Base-by-base conservation (phyloP, 1,140 invertebrate species). In the Drosophila santomea region DNA sequence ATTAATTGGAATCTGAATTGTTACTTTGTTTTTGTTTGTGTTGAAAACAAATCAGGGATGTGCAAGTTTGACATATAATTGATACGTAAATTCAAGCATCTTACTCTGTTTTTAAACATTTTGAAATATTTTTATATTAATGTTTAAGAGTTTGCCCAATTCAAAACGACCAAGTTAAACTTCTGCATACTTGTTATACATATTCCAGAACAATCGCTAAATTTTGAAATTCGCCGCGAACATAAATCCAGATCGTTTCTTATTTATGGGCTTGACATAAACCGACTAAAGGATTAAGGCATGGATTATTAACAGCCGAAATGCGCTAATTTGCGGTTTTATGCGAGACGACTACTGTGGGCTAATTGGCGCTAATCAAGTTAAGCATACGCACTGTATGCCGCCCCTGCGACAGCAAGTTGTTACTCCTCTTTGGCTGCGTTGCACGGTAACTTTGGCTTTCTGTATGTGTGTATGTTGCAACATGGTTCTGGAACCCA, bases 351-450 rank as follows among this genome's bases (percentile, higher is more conserved):
- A 4, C 45, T 39, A n/a, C 58, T 68, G 79, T 23, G 54, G 79
- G 61, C 85, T 88, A 79, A 88, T 83, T 88, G 71, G 47, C 76
- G 54, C 84, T 88, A 88, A 88, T 88, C 81, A 89, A 88, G 79
- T 88, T 83, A 73, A 88, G 45, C 76, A 89, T 79, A 89, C 83
- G 83, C 83, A 83, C 66, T 71, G 84, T 79, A 23, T 48, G 61
- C 73, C 60, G 60, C 64, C 60, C n/a, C 28, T 20, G 17, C 60
- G 20, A 51, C 47, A 68, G 64, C 47, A 66, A 52, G 60, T 66
- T 45, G 47, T 68, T 64, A 36, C 28, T 36, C 45, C 14, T 14
- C 25, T n/a, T 7, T 10, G 28, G 32, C 23, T 28, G 5, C 23
- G 20, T 41, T 45, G 58, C 66, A 72, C 15, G 59, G 28, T 43